phyloP scores from a whole-genome alignment of 2,113 vertebrate species.

The Phalacrocorax aristotelis region DNA sequence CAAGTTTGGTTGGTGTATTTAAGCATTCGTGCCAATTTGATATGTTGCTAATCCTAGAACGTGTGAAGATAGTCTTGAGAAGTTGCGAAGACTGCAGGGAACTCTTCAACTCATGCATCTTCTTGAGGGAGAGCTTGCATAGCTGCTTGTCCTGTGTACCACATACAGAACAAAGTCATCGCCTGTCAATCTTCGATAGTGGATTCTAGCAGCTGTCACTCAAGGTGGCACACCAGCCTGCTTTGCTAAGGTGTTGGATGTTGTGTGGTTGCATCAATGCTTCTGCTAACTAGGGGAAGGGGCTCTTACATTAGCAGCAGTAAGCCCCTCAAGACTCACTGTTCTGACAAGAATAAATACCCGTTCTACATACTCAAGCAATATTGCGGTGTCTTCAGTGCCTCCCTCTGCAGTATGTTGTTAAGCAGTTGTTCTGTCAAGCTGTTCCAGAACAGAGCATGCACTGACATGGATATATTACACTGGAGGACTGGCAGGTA shows the following conservation, averaged over 20 bases:
- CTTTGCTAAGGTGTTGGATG: background rate
- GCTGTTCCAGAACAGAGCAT: background rate
- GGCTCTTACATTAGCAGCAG: background rate
- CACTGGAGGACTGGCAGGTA: background rate
- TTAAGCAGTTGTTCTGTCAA: background rate
- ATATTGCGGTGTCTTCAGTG: background rate
- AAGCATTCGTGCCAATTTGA: background rate
- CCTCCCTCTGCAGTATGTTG: background rate
- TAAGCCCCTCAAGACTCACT: background rate
- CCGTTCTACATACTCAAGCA: background rate
- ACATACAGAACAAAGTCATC: fast-evolving
- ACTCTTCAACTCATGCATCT: background rate
- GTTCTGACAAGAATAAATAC: background rate
- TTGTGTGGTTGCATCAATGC: background rate
- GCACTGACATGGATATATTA: background rate
- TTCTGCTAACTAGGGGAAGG: background rate
- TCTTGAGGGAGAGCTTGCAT: background rate
- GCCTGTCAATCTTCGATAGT: fast-evolving
- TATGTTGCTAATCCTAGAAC: background rate
- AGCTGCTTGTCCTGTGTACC: background rate
- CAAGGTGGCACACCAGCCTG: background rate
- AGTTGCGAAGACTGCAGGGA: background rate
- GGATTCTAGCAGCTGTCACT: background rate
- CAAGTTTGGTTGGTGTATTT: background rate
- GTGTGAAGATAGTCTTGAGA: background rate